Percentiles rank a stretch among this genome's conserved stretches.
phyloP scores from a whole-genome alignment of 2,797 vertebrate genomes.

The Poecilia picta region DNA sequence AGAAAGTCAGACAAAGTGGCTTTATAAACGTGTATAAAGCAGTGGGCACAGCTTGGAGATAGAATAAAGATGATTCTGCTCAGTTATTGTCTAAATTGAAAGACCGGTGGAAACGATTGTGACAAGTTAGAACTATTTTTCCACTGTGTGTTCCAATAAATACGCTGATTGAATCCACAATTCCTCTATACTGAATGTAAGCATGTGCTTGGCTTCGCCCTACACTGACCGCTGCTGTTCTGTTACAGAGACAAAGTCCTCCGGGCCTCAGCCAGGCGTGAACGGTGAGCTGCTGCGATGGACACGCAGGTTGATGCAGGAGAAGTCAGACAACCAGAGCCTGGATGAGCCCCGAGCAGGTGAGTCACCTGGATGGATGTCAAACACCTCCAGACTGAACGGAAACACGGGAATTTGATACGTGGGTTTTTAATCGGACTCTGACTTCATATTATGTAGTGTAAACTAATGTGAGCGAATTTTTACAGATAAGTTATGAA shows the following conservation, averaged over 20 bases:
- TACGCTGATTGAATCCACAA: not conserved
- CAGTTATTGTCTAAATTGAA: not conserved
- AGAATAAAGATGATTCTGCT: slow-evolving; percentile 27
- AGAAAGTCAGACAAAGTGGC: not conserved
- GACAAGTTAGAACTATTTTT: not conserved
- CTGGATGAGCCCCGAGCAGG: slow-evolving; percentile 77
- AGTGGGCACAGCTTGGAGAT: not conserved
- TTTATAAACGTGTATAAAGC: not conserved
- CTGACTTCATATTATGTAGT: not conserved
- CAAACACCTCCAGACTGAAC: not conserved
- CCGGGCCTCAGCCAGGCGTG: slow-evolving; percentile 50
- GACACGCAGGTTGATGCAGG: slow-evolving; percentile 79
- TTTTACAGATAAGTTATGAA: not conserved
- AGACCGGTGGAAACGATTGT: not conserved
- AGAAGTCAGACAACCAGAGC: slow-evolving; percentile 78
- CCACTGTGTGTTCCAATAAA: not conserved
- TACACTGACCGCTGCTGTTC: slow-evolving; percentile 31
- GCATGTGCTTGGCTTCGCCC: slow-evolving; percentile 1
- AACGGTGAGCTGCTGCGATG: slow-evolving; percentile 49
- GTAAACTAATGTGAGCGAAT: not conserved
- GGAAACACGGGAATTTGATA: not conserved
- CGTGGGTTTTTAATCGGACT: not conserved
- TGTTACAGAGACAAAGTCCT: slow-evolving; percentile 65
- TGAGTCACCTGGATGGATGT: slow-evolving; percentile 58
- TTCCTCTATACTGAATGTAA: not conserved